Evolutionary conservation across 2,888 invertebrate genomes (phyloP).

Genomic region (Philereme vetulata): DNA sequence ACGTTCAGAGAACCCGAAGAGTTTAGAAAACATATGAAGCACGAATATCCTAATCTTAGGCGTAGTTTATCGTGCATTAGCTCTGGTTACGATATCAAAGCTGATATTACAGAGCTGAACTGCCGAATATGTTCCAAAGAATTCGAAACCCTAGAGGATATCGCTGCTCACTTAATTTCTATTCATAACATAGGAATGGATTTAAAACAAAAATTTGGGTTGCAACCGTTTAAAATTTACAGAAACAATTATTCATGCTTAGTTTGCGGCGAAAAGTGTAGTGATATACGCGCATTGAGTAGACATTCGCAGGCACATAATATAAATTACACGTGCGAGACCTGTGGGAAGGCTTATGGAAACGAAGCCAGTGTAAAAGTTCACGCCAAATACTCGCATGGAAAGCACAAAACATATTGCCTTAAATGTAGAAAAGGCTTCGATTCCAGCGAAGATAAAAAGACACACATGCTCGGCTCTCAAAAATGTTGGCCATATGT

Average conservation of each 20-base stretch:
- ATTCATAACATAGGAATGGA: conserved; percentile 36
- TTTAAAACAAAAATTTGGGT: conserved; percentile 44
- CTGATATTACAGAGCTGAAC: conserved; percentile 40
- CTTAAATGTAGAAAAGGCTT: conserved; percentile 33
- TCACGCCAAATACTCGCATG: conserved; percentile 29
- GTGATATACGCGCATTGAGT: conserved; percentile 32
- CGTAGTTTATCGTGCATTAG: conserved; percentile 17
- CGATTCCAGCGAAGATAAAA: conserved; percentile 35
- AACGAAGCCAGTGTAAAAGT: conserved; percentile 28
- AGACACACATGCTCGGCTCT: conserved; percentile 38
- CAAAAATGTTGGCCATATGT: conserved; percentile 44
- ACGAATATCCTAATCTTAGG: conserved; percentile 42
- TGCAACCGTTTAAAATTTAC: conserved; percentile 36
- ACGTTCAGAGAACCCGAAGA: conserved; percentile 44
- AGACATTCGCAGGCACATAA: conserved; percentile 35
- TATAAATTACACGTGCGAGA: conserved; percentile 35
- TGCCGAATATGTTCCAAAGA: conserved; percentile 45
- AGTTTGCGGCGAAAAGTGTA: conserved; percentile 30
- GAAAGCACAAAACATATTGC: conserved; percentile 27
- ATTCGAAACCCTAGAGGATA: conserved; percentile 42
- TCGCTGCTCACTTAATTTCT: conserved; percentile 46
- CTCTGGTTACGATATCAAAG: conserved; percentile 33
- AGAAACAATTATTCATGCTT: conserved; percentile 31
- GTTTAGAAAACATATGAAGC: conserved; percentile 51
- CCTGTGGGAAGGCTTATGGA: conserved; percentile 35